Conservation (phyloP, 2,888 invertebrate genomes). For the Agrotis clavis region DNA sequence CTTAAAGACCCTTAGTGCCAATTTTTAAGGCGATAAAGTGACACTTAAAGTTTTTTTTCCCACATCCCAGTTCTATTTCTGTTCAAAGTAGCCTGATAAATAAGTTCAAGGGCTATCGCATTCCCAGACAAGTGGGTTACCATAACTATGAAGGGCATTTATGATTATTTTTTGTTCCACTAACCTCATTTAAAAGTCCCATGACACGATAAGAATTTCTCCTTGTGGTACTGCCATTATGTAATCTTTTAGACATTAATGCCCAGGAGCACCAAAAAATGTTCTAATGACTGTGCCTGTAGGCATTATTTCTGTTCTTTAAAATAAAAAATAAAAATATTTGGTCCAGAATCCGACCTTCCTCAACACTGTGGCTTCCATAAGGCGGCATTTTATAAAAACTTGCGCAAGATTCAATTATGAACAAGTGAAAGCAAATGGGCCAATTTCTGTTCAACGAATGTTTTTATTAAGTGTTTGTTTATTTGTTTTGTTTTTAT, state of each 20-base stretch:
- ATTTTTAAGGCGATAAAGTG: conserved; percentile 50
- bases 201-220: conserved; percentile 61
- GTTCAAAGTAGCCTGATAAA: conserved; percentile 75
- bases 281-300: conserved; percentile 39
- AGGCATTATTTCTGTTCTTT: conserved; percentile 18
- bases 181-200: conserved; percentile 80
- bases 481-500: conserved; percentile 46
- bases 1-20: conserved; percentile 49
- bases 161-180: conserved; percentile 83
- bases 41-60: conserved; percentile 63
- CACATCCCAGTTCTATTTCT: conserved; percentile 67
- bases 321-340: conserved; percentile 27
- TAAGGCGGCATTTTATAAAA: conserved; percentile 46
- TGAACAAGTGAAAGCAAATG: conserved; percentile 57
- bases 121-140: conserved; percentile 83
- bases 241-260: conserved; percentile 65
- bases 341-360: conserved; percentile 61
- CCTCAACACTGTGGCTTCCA: conserved; percentile 53
- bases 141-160: conserved; percentile 79
- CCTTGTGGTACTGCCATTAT: conserved; percentile 55
- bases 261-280: conserved; percentile 58
- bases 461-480: conserved; percentile 46
- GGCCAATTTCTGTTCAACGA: conserved; percentile 30
- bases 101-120: conserved; percentile 85
- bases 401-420: conserved; percentile 52